Percentiles rank a stretch among this genome's conserved stretches.
These are phyloP conservation scores for Lutra lutra DNA, from an alignment of 2,797 vertebrate species.

Conservation along the genomic window DNA sequence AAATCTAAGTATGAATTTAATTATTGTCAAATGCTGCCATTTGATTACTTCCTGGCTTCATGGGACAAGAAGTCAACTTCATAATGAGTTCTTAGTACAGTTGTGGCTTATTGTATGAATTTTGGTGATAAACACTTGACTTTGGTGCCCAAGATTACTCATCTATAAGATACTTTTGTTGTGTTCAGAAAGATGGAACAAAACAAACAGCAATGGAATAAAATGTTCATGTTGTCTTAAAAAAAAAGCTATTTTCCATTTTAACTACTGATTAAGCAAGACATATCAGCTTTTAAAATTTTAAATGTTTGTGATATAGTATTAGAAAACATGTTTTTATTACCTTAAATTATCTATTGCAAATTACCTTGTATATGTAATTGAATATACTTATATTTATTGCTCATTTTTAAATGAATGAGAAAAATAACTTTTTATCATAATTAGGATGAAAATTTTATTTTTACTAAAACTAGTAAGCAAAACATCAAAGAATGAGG, in stretches of 20 bases:
- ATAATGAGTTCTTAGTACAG: neutral
- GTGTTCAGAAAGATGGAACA: neutral
- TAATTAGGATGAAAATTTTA: neutral
- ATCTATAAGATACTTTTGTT: neutral
- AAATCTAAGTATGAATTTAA: conserved; percentile 37
- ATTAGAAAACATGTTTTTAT: neutral
- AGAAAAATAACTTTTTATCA: neutral
- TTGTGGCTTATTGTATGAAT: neutral
- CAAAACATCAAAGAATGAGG: neutral
- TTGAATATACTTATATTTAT: neutral
- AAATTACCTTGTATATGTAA: neutral
- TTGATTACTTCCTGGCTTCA: conserved; percentile 1
- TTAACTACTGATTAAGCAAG: neutral
- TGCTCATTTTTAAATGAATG: neutral
- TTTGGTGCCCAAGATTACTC: neutral
- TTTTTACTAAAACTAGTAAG: neutral
- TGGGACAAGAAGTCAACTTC: neutral
- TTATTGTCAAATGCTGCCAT: neutral
- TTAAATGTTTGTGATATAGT: neutral
- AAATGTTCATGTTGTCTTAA: neutral
- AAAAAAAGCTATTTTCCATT: neutral
- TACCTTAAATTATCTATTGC: neutral
- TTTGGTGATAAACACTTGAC: neutral
- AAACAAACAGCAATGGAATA: neutral
- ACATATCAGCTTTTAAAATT: neutral